phyloP scores from a whole-genome alignment of 2,113 vertebrate genomes.

The Enhydra lutris region DNA sequence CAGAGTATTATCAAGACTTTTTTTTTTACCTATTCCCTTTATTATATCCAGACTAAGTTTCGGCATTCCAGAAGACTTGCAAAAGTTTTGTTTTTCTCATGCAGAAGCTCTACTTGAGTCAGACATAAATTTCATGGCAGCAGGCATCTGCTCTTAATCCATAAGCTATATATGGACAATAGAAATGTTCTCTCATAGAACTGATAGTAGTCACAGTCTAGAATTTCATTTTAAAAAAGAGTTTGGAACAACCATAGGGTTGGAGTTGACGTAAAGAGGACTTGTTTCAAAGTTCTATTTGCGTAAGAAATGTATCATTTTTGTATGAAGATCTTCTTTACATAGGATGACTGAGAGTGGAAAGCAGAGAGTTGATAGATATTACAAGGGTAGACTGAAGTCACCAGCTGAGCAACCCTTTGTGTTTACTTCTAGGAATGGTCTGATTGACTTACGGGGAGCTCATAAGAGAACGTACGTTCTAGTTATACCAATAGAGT shows the following conservation, averaged over 20 bases:
- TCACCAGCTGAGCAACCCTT: neutral
- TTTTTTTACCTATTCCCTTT: neutral
- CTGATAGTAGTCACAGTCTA: neutral
- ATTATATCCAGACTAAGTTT: neutral
- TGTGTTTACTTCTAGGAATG: neutral
- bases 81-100: neutral
- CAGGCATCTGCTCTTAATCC: neutral
- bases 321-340: neutral
- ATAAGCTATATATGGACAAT: neutral
- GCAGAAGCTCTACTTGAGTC: neutral
- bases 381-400: neutral
- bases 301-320: neutral
- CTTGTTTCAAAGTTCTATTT: neutral
- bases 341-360: neutral
- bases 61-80: neutral
- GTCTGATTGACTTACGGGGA: neutral
- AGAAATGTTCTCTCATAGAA: neutral
- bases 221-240: neutral
- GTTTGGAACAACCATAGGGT: neutral
- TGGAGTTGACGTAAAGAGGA: neutral
- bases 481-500: neutral
- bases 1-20: neutral
- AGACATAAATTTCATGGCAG: neutral
- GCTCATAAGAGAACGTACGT: neutral
- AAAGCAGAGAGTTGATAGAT: neutral